Evolutionary conservation across 92 coral and sea anemone species (phyloP), one percentile per base, ranked within the genome.

Genomic region (Porites evermanni): DNA sequence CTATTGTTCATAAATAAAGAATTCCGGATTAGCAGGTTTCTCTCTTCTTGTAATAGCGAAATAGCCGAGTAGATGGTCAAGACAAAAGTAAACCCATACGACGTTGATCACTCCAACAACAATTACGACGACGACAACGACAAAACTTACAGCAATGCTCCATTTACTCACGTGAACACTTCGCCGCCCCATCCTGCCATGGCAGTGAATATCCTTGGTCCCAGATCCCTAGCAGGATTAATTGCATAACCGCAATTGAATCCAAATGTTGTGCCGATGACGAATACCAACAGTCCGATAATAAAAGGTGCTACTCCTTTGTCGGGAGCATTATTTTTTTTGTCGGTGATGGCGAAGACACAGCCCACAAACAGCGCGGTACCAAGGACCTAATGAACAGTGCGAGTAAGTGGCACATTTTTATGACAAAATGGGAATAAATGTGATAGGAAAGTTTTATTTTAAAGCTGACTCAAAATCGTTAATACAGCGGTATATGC

Each of bases 171-270:
- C 98, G 95, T 94, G 50, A 94, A 94, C 59, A 94, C 95, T 63
- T 70, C 95, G 0, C 79, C 60, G 67, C 98, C 98, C 98, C 98
- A 94, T n/a, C 98, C 98, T 32, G 98, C 98, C 93, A 94, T 84
- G 2, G 98, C 98, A 10, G 98, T 94, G 59, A 94, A 94, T 12
- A 94, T 76, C 70, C 98, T 87, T 11, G 98, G 98, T 72, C 87
- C 95, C 92, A 94, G 89, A 67, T 96, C 98, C 79, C 98, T 89
- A 69, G 98, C 98, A 2, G 98, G 98, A 81, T 96, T 96, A 52
- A 96, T 92, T 12, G 98, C 98, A 74, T 94, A 94, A 3, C 98
- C 98, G 79, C 98, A 90, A 91, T 96, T 96, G 67, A 86, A 92
- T 20, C 98, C 98, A 78, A 96, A 96, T 0, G 98, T 89, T 52